Percentiles rank a stretch among this genome's conserved stretches.
phyloP scores from a whole-genome alignment of 1,140 invertebrate genomes.

The Cyphomyrmex costatus region DNA sequence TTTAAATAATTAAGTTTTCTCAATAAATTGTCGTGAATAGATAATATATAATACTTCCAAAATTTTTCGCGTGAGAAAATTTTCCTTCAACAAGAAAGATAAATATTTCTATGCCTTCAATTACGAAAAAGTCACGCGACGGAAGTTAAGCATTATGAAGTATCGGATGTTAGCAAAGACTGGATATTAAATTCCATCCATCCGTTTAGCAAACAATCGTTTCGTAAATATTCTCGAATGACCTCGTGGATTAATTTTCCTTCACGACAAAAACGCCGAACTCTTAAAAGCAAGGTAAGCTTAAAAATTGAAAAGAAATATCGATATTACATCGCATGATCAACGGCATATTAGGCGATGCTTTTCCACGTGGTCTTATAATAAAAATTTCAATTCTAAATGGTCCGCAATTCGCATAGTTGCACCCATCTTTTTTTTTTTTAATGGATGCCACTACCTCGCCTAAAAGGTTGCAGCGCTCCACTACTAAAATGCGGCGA shows the following conservation, averaged over 20 bases:
- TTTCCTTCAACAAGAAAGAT: neutral
- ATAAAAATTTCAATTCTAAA: slow-evolving; percentile 65
- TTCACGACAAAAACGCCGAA: neutral
- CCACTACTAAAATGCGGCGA: slow-evolving; percentile 70
- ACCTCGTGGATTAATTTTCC: slow-evolving; percentile 45
- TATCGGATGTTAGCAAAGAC: slow-evolving; percentile 26
- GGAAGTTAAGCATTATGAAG: slow-evolving; percentile 17
- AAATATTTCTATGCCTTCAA: slow-evolving; percentile 12
- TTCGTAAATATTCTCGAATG: slow-evolving; percentile 17
- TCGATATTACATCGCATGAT: slow-evolving; percentile 27
- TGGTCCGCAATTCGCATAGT: slow-evolving; percentile 44
- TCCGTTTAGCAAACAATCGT: slow-evolving; percentile 13
- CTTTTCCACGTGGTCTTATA: slow-evolving; percentile 1
- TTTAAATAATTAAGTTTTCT: neutral
- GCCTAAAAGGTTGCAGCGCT: slow-evolving; percentile 67
- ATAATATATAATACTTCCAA: neutral
- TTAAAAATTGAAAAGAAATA: slow-evolving; percentile 17
- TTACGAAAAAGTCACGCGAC: neutral
- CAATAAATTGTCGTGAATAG: neutral
- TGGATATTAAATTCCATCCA: slow-evolving; percentile 59
- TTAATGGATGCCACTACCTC: slow-evolving; percentile 67
- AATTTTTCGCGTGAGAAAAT: slow-evolving; percentile 1
- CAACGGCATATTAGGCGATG: slow-evolving; percentile 17
- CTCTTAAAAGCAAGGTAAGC: slow-evolving; percentile 23
- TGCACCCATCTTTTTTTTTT: slow-evolving; percentile 38